Percentiles rank a stretch among this genome's conserved stretches.
These are phyloP conservation scores for Neosilurus mollespiculum DNA, from an alignment of 2,797 vertebrate genomes.

Conservation along the genomic window DNA sequence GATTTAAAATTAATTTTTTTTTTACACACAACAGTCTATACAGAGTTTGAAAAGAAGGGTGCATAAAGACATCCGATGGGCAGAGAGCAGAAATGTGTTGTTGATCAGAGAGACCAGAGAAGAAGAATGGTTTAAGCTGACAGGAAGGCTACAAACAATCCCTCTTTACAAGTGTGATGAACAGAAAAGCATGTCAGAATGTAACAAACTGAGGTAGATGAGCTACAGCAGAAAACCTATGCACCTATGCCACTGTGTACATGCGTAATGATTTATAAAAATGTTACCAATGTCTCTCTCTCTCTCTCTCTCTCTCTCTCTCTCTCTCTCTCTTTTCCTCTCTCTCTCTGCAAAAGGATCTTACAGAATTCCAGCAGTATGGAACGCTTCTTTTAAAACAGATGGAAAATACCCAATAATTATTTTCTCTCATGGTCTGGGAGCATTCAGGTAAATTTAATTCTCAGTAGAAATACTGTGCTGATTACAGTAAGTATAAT, in stretches of 20 bases:
- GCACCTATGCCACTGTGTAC: background rate
- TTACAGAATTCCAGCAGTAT: slow-evolving; percentile 80
- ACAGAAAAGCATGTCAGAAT: background rate
- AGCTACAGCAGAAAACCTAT: background rate
- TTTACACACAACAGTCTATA: too few species aligned
- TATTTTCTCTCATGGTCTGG: slow-evolving; percentile 93
- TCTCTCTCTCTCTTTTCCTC: too few species aligned
- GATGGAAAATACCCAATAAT: slow-evolving; percentile 87
- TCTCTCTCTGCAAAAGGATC: slow-evolving; percentile 71
- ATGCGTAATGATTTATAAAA: too few species aligned
- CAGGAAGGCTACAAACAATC: background rate
- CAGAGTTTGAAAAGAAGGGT: background rate
- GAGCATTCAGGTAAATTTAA: slow-evolving; percentile 86
- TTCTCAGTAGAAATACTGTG: background rate
- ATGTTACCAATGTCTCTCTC: background rate
- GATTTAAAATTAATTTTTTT: too few species aligned
- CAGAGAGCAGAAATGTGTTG: too few species aligned
- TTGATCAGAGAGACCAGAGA: too few species aligned
- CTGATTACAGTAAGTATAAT: background rate
- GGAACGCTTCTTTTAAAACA: slow-evolving; percentile 82
- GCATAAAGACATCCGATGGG: too few species aligned
- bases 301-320: background rate
- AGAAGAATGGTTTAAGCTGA: too few species aligned
- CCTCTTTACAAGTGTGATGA: background rate
- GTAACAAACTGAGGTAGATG: background rate